These are phyloP conservation scores for Caloenas nicobarica DNA, from an alignment of 2,113 vertebrate species.

Conservation along the genomic window DNA sequence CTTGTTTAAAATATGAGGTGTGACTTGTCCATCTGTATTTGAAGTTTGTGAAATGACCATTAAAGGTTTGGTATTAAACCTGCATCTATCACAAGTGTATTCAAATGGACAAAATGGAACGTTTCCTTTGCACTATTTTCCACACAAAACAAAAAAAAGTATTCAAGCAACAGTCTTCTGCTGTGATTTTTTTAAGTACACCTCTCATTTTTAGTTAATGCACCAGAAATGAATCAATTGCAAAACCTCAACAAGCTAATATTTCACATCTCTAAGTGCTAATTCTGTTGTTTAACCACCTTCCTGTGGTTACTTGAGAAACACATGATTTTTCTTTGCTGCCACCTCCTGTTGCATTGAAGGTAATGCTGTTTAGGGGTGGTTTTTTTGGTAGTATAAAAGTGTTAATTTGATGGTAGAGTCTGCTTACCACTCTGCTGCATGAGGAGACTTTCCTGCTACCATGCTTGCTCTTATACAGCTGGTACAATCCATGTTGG, in stretches of 20 bases:
- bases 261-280: neutral
- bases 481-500: rapidly evolving
- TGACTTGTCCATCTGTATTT: neutral
- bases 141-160: neutral
- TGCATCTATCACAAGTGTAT: neutral
- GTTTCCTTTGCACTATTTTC: neutral
- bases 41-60: neutral
- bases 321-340: neutral
- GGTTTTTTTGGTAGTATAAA: neutral
- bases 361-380: neutral
- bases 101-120: neutral
- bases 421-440: neutral
- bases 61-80: neutral
- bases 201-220: neutral
- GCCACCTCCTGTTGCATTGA: neutral
- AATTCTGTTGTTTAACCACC: neutral
- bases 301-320: neutral
- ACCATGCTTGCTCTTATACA: rapidly evolving
- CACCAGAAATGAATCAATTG: neutral
- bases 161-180: neutral
- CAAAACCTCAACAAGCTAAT: neutral
- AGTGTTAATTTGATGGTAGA: neutral
- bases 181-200: neutral
- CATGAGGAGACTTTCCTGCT: neutral
- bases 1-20: neutral